Conservation (phyloP, 1,140 invertebrate species). For the Acromyrmex charruanus region DNA sequence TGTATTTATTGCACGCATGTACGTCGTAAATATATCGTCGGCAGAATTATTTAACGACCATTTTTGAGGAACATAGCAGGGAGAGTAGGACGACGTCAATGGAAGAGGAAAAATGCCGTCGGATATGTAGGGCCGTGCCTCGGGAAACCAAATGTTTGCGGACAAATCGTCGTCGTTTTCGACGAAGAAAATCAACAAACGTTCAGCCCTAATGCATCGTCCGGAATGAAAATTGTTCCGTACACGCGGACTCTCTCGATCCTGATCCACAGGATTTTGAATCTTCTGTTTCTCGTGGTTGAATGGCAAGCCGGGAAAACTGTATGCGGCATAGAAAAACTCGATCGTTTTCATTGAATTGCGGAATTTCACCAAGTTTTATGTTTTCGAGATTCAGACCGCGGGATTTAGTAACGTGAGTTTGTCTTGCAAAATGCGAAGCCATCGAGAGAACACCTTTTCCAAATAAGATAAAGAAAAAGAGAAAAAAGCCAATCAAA, state of each 20-base stretch:
- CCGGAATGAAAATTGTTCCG: constrained; percentile 66
- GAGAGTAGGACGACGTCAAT: neutral
- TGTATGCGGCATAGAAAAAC: constrained; percentile 9
- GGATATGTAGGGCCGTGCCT: constrained; percentile 62
- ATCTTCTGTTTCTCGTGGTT: neutral
- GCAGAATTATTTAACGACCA: constrained; percentile 31
- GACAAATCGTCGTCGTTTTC: constrained; percentile 75
- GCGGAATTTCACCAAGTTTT: constrained; percentile 14
- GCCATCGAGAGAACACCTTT: neutral
- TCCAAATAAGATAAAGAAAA: constrained; percentile 23
- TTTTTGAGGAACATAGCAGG: neutral
- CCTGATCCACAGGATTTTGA: constrained; percentile 29
- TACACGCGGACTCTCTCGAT: constrained; percentile 49
- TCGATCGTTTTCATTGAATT: neutral
- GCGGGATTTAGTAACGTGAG: constrained; percentile 3
- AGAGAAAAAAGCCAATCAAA: neutral
- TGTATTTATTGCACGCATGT: constrained; percentile 29
- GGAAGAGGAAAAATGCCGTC: constrained; percentile 67
- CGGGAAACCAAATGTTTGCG: constrained; percentile 74
- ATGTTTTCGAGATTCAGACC: neutral
- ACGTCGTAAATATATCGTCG: neutral
- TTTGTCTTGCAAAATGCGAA: constrained; percentile 6
- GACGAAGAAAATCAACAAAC: constrained; percentile 74
- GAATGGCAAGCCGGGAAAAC: constrained; percentile 2
- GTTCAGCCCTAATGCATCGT: constrained; percentile 66